Evolutionary conservation across 1,140 invertebrate species (phyloP).

Genomic region (Drosophila kohkoa): DNA sequence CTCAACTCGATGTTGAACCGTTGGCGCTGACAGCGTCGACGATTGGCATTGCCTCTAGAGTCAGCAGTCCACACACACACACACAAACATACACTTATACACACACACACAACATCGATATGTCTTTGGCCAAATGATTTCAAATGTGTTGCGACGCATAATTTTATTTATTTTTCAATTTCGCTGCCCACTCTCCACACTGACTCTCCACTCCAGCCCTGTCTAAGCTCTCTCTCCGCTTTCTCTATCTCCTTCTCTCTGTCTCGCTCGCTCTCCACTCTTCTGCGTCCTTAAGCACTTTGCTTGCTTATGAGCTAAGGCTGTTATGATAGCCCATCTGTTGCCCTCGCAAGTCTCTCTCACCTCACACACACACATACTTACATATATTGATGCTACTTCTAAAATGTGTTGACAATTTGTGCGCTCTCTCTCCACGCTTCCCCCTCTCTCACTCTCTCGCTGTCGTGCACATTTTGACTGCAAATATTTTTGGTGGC

Average conservation of each 20-base stretch:
- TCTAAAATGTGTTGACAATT: conserved; percentile 54
- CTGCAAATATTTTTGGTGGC: conserved; percentile 38
- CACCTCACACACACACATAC: conserved; percentile 17
- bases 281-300: conserved; percentile 56
- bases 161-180: conserved; percentile 83
- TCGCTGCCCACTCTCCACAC: conserved; percentile 45
- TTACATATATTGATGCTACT: no score
- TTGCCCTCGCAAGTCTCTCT: background rate
- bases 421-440: background rate
- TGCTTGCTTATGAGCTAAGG: conserved; percentile 56
- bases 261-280: conserved; percentile 1
- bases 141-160: conserved; percentile 71
- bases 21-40: conserved; percentile 28
- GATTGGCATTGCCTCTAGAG: conserved; percentile 21
- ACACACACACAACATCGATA: conserved; percentile 40
- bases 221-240: background rate
- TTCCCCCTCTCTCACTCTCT: background rate
- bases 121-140: conserved; percentile 65
- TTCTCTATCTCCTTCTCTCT: no score
- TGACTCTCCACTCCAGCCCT: background rate
- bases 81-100: background rate
- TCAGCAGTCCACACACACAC: background rate
- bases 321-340: conserved; percentile 62
- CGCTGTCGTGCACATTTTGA: background rate
- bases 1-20: background rate